Evolutionary conservation across 2,113 vertebrate genomes (phyloP), one percentile per base, ranked within the genome.

Genomic region (Buteo buteo): DNA sequence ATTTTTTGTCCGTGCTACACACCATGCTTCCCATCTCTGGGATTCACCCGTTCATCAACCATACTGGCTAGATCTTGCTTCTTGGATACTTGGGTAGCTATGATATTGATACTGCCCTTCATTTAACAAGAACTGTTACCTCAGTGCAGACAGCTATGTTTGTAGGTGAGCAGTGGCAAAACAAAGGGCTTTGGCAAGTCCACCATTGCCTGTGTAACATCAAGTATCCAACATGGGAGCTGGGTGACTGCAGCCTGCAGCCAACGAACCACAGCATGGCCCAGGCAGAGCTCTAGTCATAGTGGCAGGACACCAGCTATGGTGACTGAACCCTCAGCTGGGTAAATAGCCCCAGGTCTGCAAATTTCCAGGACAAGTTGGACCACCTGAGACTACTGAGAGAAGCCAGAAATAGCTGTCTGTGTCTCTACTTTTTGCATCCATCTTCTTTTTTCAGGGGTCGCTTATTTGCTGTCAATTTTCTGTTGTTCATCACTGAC

Each of bases 211-310:
- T 62, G 36, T 44, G 42, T 54, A 29, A 58, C 13, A 45, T 6
- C 55, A 55, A 31, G 21, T 1, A 18, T 3, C 76, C 42, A 34
- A 11, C 7, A 5, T 6, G 29, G 44, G 50, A 69, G 58, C 19
- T 67, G 47, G 11, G 26, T 44, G 32, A 12, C 52, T 16, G 24
- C 52, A 82, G 52, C 14, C 67, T 62, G 25, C 29, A 34, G 19
- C 13, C 50, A 79, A 5, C 0, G 0, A 19, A 38, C 36, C 31
- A 34, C 47, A 57, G 11, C 0, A 0, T 47, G 69, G 6, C 12
- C 24, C 45, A 26, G 26, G n/a, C 26, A 72, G 52, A 71, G 22
- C 34, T 72, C 67, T 93, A 65, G 7, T 32, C 32, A 15, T 9
- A 10, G 45, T 4, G 28, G 19, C 71, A 88, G 55, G 73, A 65